These are phyloP conservation scores for Solenopsis invicta DNA, from an alignment of 1,140 invertebrate species.

Conservation along the genomic window DNA sequence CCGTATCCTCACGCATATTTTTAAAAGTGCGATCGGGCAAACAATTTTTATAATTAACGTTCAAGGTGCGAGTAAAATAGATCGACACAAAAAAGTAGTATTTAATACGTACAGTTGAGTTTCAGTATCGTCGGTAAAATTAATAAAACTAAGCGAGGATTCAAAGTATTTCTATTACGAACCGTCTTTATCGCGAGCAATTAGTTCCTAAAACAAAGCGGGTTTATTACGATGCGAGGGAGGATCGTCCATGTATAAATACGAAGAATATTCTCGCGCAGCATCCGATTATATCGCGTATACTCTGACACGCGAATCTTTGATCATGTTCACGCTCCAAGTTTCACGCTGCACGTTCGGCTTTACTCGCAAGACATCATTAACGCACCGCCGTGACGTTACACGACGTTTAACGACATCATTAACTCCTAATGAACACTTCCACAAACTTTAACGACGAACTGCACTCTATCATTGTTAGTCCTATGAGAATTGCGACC, in stretches of 20 bases:
- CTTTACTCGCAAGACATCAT: conserved; percentile 33
- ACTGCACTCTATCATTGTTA: conserved; percentile 58
- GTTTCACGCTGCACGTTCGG: conserved; percentile 21
- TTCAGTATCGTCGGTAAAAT: background rate
- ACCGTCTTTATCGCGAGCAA: background rate
- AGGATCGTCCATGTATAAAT: conserved; percentile 1
- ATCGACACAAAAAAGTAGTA: background rate
- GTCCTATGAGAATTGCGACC: conserved; percentile 31
- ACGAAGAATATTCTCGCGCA: conserved; percentile 12
- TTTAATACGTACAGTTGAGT: background rate
- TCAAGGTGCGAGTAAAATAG: conserved; percentile 11
- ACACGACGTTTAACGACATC: conserved; percentile 69
- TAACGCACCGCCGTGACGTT: conserved; percentile 34
- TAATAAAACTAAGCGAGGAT: background rate
- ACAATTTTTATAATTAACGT: conserved; percentile 20
- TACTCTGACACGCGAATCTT: conserved; percentile 32
- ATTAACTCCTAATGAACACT: conserved; percentile 74
- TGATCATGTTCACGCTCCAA: conserved; percentile 17
- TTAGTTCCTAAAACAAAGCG: background rate
- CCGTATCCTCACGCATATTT: conserved; percentile 21
- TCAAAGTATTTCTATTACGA: background rate
- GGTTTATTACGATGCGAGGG: background rate
- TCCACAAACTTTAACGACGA: conserved; percentile 69
- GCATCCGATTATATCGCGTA: conserved; percentile 23
- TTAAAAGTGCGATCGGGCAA: conserved; percentile 16